A percentile compares a stretch with the other conserved stretches of the same genome.
phyloP scores from a whole-genome alignment of 2,888 invertebrate genomes.

The Drosophila quasianomalipes region DNA sequence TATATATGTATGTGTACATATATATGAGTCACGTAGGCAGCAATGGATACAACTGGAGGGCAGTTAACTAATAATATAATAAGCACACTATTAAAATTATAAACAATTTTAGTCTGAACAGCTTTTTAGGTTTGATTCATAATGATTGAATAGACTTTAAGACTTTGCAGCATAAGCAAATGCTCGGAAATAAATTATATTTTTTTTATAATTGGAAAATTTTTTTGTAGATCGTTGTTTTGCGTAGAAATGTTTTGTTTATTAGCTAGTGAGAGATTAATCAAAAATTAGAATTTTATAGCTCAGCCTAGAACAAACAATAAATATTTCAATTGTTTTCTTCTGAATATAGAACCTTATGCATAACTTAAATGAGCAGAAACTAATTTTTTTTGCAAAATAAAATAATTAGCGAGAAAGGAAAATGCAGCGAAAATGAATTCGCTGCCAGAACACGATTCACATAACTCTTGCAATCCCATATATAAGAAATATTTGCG shows the following conservation, averaged over 20 bases:
- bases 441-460: neutral
- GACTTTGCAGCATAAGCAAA: neutral
- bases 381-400: constrained; percentile 5
- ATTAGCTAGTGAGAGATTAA: constrained; percentile 7
- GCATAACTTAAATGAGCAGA: neutral
- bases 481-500: constrained; percentile 1
- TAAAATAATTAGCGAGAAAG: neutral
- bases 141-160: neutral
- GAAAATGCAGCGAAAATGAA: neutral
- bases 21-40: neutral
- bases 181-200: neutral
- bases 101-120: neutral
- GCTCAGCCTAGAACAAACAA: neutral
- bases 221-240: neutral
- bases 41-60: neutral
- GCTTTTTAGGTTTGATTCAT: neutral
- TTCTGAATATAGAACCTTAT: constrained; percentile 5
- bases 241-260: constrained; percentile 11
- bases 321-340: constrained; percentile 7
- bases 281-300: constrained; percentile 9
- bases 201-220: neutral
- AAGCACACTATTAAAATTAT: neutral
- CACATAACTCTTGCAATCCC: constrained; percentile 2
- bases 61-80: neutral
- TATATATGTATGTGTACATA: neutral